phyloP scores from a whole-genome alignment of 2,888 invertebrate species.

The Xylota segnis region DNA sequence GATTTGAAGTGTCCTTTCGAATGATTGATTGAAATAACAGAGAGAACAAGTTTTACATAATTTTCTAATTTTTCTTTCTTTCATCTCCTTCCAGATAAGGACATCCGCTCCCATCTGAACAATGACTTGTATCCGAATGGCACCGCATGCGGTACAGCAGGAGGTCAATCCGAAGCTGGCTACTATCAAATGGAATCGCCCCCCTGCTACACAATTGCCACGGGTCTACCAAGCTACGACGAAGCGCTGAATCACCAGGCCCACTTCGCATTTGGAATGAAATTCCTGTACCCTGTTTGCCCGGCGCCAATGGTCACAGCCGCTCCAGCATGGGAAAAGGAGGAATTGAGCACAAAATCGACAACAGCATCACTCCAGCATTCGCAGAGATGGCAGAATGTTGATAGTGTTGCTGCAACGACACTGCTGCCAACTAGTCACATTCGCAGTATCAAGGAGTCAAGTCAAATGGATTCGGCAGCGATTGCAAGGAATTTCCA shows the following conservation, averaged over 20 bases:
- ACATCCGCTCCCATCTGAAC: slow-evolving; percentile 83
- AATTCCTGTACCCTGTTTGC: slow-evolving; percentile 82
- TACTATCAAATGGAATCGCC: slow-evolving; percentile 85
- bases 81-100: slow-evolving; percentile 81
- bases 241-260: slow-evolving; percentile 87
- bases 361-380: slow-evolving; percentile 49
- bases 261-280: slow-evolving; percentile 82
- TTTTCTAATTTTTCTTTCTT: slow-evolving; percentile 70
- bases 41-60: slow-evolving; percentile 57
- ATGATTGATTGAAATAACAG: slow-evolving; percentile 69
- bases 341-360: slow-evolving; percentile 75
- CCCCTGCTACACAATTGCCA: slow-evolving; percentile 88
- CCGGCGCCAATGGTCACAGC: slow-evolving; percentile 79
- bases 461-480: slow-evolving; percentile 58
- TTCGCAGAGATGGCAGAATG: slow-evolving; percentile 67
- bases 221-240: slow-evolving; percentile 87
- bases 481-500: slow-evolving; percentile 50
- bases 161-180: slow-evolving; percentile 79
- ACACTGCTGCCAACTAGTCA: slow-evolving; percentile 74
- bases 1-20: slow-evolving; percentile 73
- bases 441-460: slow-evolving; percentile 66
- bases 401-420: slow-evolving; percentile 67
- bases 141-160: slow-evolving; percentile 66
- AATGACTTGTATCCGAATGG: slow-evolving; percentile 77
- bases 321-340: slow-evolving; percentile 80